Percentiles rank a stretch among this genome's conserved stretches.
Conservation (phyloP, 2,797 vertebrate genomes). For the Micropoecilia bifurca region DNA sequence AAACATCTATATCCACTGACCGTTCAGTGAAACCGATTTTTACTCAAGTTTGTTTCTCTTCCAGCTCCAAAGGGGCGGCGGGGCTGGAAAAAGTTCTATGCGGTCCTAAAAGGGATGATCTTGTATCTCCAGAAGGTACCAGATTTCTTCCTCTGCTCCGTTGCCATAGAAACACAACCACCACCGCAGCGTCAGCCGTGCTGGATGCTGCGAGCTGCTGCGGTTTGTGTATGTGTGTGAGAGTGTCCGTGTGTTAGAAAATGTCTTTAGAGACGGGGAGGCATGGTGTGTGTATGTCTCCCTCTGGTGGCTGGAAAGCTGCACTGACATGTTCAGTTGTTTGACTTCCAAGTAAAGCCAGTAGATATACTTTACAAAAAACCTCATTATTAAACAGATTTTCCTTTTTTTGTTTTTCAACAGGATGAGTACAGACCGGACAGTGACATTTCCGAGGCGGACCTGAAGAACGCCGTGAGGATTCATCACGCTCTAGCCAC, state of each 20-base stretch:
- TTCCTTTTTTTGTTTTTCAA: neutral
- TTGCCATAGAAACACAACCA: slow-evolving; percentile 76
- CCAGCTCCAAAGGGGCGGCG: slow-evolving; percentile 93
- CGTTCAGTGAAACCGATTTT: neutral
- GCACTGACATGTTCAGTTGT: slow-evolving; percentile 2
- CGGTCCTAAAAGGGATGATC: slow-evolving; percentile 96
- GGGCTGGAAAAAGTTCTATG: slow-evolving; percentile 99
- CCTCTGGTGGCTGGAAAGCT: slow-evolving; percentile 64
- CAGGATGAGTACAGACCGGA: slow-evolving; percentile 97
- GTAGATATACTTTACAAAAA: neutral
- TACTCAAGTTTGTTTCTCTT: slow-evolving; percentile 5
- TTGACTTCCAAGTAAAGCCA: neutral
- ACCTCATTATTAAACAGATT: neutral
- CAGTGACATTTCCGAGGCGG: slow-evolving; percentile 93
- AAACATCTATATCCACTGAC: neutral
- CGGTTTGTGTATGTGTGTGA: neutral
- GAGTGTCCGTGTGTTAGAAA: neutral
- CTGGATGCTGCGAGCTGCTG: slow-evolving; percentile 53
- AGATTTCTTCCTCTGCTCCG: slow-evolving; percentile 52
- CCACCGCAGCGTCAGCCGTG: slow-evolving; percentile 52
- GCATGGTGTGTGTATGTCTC: slow-evolving; percentile 59
- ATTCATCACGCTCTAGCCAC: slow-evolving; percentile 96
- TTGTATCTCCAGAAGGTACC: slow-evolving; percentile 96
- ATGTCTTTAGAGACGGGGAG: slow-evolving; percentile 16
- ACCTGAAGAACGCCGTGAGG: slow-evolving; percentile 94